These are phyloP conservation scores for Steinernema scapterisci DNA, from an alignment of 2,888 invertebrate species.

Conservation along the genomic window DNA sequence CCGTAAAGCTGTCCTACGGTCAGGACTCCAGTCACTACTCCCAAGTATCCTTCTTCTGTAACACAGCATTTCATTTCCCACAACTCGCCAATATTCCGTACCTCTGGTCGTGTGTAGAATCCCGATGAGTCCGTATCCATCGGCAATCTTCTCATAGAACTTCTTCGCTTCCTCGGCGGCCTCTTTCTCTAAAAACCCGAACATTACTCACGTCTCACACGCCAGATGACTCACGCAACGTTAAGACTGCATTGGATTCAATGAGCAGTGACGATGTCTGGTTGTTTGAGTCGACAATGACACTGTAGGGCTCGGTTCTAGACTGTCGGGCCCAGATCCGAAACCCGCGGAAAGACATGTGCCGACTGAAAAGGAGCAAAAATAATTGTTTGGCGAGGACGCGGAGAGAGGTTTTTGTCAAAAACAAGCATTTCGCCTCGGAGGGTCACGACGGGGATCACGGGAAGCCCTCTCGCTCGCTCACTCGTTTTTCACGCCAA, in stretches of 20 bases:
- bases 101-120: slow-evolving; percentile 76
- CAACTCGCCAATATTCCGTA: slow-evolving; percentile 8
- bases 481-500: too few species aligned
- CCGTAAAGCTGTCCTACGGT: slow-evolving; percentile 94
- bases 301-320: slow-evolving; percentile 42
- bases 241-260: slow-evolving; percentile 57
- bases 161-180: neutral
- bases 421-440: too few species aligned
- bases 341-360: slow-evolving; percentile 61
- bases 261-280: slow-evolving; percentile 55
- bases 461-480: too few species aligned
- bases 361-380: slow-evolving; percentile 8
- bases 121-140: slow-evolving; percentile 94
- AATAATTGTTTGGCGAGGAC: neutral
- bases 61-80: neutral
- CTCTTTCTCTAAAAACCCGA: slow-evolving; percentile 24
- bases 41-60: slow-evolving; percentile 80
- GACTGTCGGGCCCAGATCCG: slow-evolving; percentile 55
- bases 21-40: slow-evolving; percentile 91
- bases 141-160: slow-evolving; percentile 77
- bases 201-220: neutral
- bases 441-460: too few species aligned
- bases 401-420: too few species aligned
- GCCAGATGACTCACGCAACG: slow-evolving; percentile 45
- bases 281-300: slow-evolving; percentile 56